Evolutionary conservation across 2,113 vertebrate genomes (phyloP).

Genomic region (Lamprotornis superbus): DNA sequence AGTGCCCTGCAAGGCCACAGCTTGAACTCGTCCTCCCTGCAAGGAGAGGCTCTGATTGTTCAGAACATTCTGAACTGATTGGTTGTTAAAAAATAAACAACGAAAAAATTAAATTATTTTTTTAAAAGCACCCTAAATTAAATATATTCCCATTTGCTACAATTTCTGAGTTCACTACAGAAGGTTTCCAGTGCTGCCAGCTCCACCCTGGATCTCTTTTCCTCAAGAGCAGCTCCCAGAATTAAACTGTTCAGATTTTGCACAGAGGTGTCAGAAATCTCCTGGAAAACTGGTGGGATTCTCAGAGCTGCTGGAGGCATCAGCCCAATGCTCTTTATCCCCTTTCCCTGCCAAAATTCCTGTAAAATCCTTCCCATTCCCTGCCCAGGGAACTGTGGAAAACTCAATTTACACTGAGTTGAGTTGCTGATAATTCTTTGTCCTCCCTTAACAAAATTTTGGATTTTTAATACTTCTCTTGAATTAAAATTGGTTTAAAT

Average conservation of each 20-base stretch:
- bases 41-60: neutral
- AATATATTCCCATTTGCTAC: accelerated
- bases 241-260: neutral
- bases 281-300: constrained; percentile 20
- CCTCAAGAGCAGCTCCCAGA: neutral
- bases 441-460: neutral
- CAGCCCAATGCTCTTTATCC: neutral
- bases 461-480: neutral
- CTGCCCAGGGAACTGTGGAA: neutral
- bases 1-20: neutral
- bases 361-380: neutral
- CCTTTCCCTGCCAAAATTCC: neutral
- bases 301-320: neutral
- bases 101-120: neutral
- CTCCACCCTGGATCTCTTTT: neutral
- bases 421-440: neutral
- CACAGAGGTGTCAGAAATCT: constrained; percentile 18
- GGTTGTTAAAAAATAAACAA: neutral
- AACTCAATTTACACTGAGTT: neutral
- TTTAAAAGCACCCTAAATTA: neutral
- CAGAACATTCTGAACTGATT: neutral
- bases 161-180: neutral
- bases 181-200: neutral
- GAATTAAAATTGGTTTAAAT: neutral
- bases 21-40: neutral